Evolutionary conservation across 1,140 invertebrate genomes (phyloP).

Genomic region (Teleogryllus occipitalis): DNA sequence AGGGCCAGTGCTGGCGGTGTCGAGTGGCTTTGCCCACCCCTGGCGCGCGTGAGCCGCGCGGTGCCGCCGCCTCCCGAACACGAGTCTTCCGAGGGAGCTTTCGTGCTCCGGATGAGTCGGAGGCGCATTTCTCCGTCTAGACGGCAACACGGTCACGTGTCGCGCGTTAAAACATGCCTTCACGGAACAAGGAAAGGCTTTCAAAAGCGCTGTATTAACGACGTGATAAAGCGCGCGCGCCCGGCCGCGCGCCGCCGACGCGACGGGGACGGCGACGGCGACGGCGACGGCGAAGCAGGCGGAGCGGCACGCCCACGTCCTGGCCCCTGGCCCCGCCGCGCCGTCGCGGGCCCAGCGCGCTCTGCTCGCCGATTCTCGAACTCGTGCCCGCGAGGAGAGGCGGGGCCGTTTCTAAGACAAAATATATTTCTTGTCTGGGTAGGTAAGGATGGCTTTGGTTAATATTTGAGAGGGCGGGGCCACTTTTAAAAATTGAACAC

Average conservation of each 20-base stretch:
- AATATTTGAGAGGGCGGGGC: no score
- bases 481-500: no score
- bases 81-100: not conserved
- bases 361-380: not conserved
- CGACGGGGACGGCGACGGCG: not conserved
- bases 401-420: not conserved
- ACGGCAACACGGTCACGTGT: not conserved
- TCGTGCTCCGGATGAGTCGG: not conserved
- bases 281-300: not conserved
- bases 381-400: not conserved
- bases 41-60: no score
- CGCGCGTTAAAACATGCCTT: slow-evolving; percentile 3
- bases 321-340: not conserved
- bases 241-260: no score
- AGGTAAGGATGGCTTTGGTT: no score
- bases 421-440: not conserved
- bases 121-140: not conserved
- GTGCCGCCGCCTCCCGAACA: not conserved
- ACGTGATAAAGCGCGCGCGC: not conserved
- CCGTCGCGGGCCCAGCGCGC: not conserved
- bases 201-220: slow-evolving; percentile 4
- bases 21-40: no score
- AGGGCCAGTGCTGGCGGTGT: no score
- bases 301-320: not conserved
- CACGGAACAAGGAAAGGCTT: slow-evolving; percentile 3